phyloP scores from a whole-genome alignment of 2,888 invertebrate genomes.

The Schizotus pectinicornis region DNA sequence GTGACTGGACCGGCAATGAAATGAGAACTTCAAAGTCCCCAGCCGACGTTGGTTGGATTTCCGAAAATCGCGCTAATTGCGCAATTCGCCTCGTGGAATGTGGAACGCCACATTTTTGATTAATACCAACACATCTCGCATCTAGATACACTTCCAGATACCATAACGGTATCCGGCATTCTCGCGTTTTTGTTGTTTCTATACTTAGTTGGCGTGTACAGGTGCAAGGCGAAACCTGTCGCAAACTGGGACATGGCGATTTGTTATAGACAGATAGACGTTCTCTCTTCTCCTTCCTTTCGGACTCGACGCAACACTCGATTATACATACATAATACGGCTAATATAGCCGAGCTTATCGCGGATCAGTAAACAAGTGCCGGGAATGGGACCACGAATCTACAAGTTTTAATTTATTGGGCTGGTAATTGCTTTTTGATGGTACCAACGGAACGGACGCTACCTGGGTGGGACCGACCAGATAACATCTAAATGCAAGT shows the following conservation, averaged over 20 bases:
- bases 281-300: slow-evolving; percentile 3
- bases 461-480: too few relatives aligned
- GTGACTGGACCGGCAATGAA: slow-evolving; percentile 3
- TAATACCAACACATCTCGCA: not conserved
- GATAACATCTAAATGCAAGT: too few relatives aligned
- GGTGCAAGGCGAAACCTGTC: slow-evolving; percentile 28
- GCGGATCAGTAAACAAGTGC: too few relatives aligned
- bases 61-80: not conserved
- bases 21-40: not conserved
- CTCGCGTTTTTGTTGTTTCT: slow-evolving; percentile 16
- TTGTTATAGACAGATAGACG: slow-evolving; percentile 4
- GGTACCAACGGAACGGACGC: too few relatives aligned
- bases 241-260: slow-evolving; percentile 27
- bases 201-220: slow-evolving; percentile 13
- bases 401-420: too few relatives aligned
- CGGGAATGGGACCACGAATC: too few relatives aligned
- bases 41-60: slow-evolving; percentile 8
- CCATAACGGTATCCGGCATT: slow-evolving; percentile 20
- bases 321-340: too few relatives aligned
- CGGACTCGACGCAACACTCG: too few relatives aligned
- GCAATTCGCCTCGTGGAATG: too few relatives aligned
- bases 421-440: too few relatives aligned
- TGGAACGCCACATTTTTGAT: too few relatives aligned
- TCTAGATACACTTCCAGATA: slow-evolving; percentile 1
- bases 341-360: too few relatives aligned